Conservation (phyloP, 2,113 vertebrate species). For the Conger conger region DNA sequence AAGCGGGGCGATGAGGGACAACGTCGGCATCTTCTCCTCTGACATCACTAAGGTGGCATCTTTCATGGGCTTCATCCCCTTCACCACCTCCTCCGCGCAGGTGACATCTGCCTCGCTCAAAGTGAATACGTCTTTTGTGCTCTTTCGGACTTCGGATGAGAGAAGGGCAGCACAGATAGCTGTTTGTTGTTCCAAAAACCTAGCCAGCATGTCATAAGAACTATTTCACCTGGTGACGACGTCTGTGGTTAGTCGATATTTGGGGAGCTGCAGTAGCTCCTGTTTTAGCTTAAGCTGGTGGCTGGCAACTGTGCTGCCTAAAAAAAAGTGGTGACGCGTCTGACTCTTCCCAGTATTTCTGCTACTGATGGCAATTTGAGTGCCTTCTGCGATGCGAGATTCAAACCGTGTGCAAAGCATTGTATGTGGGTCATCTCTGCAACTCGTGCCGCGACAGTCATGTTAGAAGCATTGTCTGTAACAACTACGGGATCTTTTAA, state of each 20-base stretch:
- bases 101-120: slow-evolving; percentile 20
- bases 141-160: slow-evolving; percentile 23
- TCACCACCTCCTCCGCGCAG: slow-evolving; percentile 27
- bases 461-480: too few species aligned
- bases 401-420: too few species aligned
- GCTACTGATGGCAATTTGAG: too few species aligned
- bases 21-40: slow-evolving; percentile 30
- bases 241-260: slow-evolving; percentile 30
- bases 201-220: slow-evolving; percentile 17
- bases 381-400: too few species aligned
- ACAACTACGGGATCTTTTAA: too few species aligned
- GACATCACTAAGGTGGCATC: slow-evolving; percentile 31
- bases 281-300: slow-evolving; percentile 30
- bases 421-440: too few species aligned
- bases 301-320: slow-evolving; percentile 25
- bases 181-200: slow-evolving; percentile 31
- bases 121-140: slow-evolving; percentile 28
- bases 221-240: slow-evolving; percentile 30
- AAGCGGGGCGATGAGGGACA: slow-evolving; percentile 29
- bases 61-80: slow-evolving; percentile 20
- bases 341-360: slow-evolving; percentile 29
- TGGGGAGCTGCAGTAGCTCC: slow-evolving; percentile 8
- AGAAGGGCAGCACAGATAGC: slow-evolving; percentile 19
- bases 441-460: too few species aligned
- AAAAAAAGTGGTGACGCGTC: slow-evolving; percentile 27